phyloP scores from a whole-genome alignment of 2,797 vertebrate genomes.

The Poeciliopsis turneri region DNA sequence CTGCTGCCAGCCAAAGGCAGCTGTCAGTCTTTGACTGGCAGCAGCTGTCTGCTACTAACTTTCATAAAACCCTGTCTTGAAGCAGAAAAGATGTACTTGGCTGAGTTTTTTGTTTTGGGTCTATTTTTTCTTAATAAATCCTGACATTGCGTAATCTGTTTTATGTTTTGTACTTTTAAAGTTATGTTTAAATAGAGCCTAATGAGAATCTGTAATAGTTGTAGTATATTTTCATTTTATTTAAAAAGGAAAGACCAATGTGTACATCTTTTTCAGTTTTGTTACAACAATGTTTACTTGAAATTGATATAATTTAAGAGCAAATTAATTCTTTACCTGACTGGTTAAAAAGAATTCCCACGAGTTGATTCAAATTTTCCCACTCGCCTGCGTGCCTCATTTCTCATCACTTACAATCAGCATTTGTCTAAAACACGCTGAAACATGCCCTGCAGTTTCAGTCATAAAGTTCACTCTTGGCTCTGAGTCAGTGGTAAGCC shows the following conservation, averaged over 20 bases:
- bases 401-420: slow-evolving; percentile 26
- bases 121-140: background rate
- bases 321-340: background rate
- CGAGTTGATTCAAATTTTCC: slow-evolving; percentile 3
- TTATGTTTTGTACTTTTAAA: background rate
- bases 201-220: background rate
- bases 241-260: background rate
- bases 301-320: background rate
- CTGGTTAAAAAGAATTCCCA: background rate
- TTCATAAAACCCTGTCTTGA: background rate
- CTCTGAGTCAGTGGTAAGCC: slow-evolving; percentile 62
- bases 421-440: slow-evolving; percentile 45
- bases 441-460: slow-evolving; percentile 49
- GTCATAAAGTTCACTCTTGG: slow-evolving; percentile 51
- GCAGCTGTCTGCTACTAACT: background rate
- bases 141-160: background rate
- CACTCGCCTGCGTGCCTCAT: slow-evolving; percentile 16
- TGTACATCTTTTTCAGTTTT: background rate
- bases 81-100: background rate
- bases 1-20: too few relatives aligned
- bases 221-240: background rate
- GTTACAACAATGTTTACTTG: background rate
- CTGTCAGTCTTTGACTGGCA: background rate
- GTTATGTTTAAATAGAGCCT: background rate
- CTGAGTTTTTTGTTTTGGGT: background rate